Evolutionary conservation across 2,113 vertebrate genomes (phyloP), one percentile per base, ranked within the genome.

Genomic region (Argyrosomus japonicus): DNA sequence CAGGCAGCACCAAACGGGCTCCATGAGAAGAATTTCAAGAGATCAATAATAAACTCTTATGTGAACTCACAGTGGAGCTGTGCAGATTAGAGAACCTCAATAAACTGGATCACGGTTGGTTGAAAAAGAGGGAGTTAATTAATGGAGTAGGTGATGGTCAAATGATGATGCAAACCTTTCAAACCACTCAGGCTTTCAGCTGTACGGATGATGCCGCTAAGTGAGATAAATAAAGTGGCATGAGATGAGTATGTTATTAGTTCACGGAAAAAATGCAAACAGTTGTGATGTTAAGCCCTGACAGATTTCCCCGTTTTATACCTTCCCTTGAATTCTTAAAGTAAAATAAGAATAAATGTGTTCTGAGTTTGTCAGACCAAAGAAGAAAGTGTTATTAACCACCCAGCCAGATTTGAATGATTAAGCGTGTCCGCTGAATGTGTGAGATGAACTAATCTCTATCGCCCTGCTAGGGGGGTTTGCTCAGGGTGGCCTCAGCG

Each of bases 11-110:
- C 65, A 77, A 89, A 80, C 74, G 7, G 45, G 69, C 75, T 85
- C 75, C 84, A 81, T 90, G 90, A 92, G 90, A 89, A 90, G 83
- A 91, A 84, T 87, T 89, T 88, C 45, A 67, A 40, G 36, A 73
- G 87, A 93, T 93, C 92, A 73, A 93, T 93, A 85, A 48, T 75
- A 84, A 86, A 89, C 84, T 89, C 82, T 75, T 32, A 64, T 65
- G 85, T 91, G 88, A 93, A 84, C 88, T 79, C 82, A 58, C 89
- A 79, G 75, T 45, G 84, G 86, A 92, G 83, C 89, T 50, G 74
- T 7, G 77, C 68, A 87, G 93, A 91, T 94, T 90, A 91, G 54
- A 86, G 58, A 76, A 69, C 72, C 81, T 89, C 68, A 21, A 92
- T 87, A 87, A 81, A 87, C 67, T 68, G 85, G 80, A 86, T 82